Evolutionary conservation across 2,113 vertebrate species (phyloP).

Genomic region (Bubo scandiacus): DNA sequence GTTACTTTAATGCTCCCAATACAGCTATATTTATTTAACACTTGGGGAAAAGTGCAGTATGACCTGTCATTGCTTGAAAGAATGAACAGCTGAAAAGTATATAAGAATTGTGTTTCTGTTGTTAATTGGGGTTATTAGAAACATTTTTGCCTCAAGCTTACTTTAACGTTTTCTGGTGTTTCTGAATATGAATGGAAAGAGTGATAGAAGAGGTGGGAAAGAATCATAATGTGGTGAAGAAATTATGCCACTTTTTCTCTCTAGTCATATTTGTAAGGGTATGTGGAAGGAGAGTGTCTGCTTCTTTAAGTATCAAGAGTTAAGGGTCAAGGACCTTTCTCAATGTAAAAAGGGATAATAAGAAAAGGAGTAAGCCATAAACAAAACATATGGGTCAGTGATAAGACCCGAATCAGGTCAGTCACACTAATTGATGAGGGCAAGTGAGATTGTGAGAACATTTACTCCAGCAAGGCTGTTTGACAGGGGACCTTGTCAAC

Average conservation of each 20-base stretch:
- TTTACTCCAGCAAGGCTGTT: background rate
- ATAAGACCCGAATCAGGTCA: background rate
- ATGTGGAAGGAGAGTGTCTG: background rate
- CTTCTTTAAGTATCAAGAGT: background rate
- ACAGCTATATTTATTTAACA: background rate
- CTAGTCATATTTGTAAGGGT: background rate
- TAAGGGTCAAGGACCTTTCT: background rate
- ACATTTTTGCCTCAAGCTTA: background rate
- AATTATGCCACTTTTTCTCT: background rate
- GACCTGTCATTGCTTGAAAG: background rate
- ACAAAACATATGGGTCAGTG: background rate
- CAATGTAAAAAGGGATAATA: background rate
- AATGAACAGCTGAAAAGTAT: background rate
- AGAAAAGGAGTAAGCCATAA: background rate
- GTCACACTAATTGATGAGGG: background rate
- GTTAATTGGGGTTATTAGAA: background rate
- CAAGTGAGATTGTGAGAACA: background rate
- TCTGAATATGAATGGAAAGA: background rate
- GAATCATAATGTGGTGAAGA: background rate
- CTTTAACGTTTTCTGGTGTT: background rate
- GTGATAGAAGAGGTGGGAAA: background rate
- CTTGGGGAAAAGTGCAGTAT: background rate
- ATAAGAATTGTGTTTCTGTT: background rate
- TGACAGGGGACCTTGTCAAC: background rate
- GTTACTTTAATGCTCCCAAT: background rate